phyloP scores from a whole-genome alignment of 2,888 invertebrate genomes.

The Agrenia bidenticulata region DNA sequence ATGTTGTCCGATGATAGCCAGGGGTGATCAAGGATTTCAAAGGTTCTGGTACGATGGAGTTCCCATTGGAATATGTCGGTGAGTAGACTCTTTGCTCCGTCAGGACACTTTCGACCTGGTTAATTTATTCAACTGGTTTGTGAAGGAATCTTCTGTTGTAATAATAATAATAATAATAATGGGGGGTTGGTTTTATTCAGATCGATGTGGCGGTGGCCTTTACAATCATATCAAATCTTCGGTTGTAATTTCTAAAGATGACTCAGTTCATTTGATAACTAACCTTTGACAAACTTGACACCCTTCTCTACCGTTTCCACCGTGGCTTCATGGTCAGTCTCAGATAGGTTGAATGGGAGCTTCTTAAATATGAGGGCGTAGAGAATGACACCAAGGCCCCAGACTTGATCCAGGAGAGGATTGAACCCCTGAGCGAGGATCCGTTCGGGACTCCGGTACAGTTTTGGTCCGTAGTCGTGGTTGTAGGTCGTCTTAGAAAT shows the following conservation, averaged over 20 bases:
- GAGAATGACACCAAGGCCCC: slow-evolving; percentile 30
- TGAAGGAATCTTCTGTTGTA: too few relatives aligned
- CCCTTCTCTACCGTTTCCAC: slow-evolving; percentile 16
- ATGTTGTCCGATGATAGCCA: neutral
- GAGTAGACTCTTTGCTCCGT: neutral
- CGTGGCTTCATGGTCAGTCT: slow-evolving; percentile 17
- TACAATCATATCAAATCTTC: neutral
- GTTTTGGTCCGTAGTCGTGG: slow-evolving; percentile 26
- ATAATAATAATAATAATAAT: too few relatives aligned
- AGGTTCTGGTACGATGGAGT: slow-evolving; percentile 2
- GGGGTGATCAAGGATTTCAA: slow-evolving; percentile 10
- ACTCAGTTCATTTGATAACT: too few relatives aligned
- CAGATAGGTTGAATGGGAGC: slow-evolving; percentile 27
- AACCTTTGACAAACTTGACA: slow-evolving; percentile 10
- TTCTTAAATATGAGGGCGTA: slow-evolving; percentile 27
- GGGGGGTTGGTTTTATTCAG: neutral
- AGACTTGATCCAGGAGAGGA: slow-evolving; percentile 32
- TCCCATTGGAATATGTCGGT: slow-evolving; percentile 11
- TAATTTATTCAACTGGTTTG: too few relatives aligned
- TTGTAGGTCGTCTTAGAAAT: slow-evolving; percentile 23
- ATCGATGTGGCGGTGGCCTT: too few relatives aligned
- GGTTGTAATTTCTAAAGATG: too few relatives aligned
- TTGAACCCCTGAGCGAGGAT: slow-evolving; percentile 25
- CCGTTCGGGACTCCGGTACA: slow-evolving; percentile 31
- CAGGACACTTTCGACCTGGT: neutral